A percentile compares a stretch with the other conserved stretches of the same genome.
phyloP scores from a whole-genome alignment of 2,113 vertebrate species.

The Neolamprologus cancellatus region DNA sequence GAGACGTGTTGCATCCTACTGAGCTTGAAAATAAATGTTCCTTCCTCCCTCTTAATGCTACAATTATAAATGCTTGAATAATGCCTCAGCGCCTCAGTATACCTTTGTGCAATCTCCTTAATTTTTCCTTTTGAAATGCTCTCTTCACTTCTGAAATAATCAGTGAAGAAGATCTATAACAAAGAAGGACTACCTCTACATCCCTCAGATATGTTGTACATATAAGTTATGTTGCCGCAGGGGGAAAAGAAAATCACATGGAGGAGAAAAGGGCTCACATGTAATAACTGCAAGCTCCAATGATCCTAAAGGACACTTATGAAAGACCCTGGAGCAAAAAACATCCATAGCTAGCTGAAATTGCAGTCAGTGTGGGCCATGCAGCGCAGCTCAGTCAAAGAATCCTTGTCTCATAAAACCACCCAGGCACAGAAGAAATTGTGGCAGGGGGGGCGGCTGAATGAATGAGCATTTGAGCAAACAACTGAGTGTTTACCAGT shows the following conservation, averaged over 20 bases:
- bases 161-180: background rate
- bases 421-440: constrained; percentile 42
- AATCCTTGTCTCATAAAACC: constrained; percentile 58
- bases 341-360: constrained; percentile 12
- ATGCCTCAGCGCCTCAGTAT: constrained; percentile 4
- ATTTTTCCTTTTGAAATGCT: background rate
- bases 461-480: constrained; percentile 17
- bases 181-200: background rate
- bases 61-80: constrained; percentile 30
- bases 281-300: background rate
- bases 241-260: background rate
- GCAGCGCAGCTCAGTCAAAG: constrained; percentile 45
- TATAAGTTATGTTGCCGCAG: background rate
- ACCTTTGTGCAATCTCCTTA: background rate
- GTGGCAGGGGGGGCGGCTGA: background rate
- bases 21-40: constrained; percentile 16
- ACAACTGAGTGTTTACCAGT: constrained; percentile 25
- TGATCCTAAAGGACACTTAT: background rate
- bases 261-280: background rate
- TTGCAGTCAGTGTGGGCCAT: constrained; percentile 40
- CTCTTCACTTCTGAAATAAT: background rate
- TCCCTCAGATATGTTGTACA: background rate
- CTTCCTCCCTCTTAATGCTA: constrained; percentile 4
- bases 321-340: constrained; percentile 22
- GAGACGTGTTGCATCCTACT: constrained; percentile 26